phyloP scores from a whole-genome alignment of 2,888 invertebrate genomes.

The Rapana venosa region DNA sequence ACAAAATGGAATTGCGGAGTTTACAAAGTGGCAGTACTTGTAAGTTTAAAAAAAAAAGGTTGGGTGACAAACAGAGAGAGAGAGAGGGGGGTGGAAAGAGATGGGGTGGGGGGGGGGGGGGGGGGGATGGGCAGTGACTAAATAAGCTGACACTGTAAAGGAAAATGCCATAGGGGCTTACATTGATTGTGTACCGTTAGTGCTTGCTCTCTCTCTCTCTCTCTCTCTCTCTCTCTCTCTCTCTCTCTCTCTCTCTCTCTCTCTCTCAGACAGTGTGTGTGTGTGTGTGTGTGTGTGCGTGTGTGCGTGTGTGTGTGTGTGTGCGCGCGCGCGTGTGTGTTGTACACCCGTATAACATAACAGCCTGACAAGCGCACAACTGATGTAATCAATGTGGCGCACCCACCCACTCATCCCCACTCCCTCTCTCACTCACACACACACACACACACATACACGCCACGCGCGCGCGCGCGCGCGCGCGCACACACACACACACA shows the following conservation, averaged over 20 bases:
- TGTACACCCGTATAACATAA: no score
- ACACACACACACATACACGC: no score
- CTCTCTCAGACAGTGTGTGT: background rate
- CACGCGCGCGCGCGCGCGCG: no score
- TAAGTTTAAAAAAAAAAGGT: background rate
- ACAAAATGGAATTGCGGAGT: no score
- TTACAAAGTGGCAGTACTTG: no score
- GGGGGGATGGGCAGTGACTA: background rate
- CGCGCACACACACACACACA: no score
- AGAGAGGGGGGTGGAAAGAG: background rate
- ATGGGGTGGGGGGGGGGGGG: background rate
- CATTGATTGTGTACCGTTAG: background rate
- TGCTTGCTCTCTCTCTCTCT: background rate
- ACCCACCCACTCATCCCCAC: no score
- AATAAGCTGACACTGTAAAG: no score
- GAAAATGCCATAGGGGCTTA: no score
- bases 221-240: slow-evolving; percentile 15
- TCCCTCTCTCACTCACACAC: no score
- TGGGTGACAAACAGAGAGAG: background rate
- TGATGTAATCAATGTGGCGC: no score
- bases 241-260: slow-evolving; percentile 16
- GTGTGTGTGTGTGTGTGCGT: slow-evolving; percentile 10
- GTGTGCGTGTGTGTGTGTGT: background rate
- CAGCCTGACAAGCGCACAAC: no score
- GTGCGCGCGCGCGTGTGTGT: background rate